Evolutionary conservation across 2,113 vertebrate genomes (phyloP).

Genomic region (Salminus brasiliensis): DNA sequence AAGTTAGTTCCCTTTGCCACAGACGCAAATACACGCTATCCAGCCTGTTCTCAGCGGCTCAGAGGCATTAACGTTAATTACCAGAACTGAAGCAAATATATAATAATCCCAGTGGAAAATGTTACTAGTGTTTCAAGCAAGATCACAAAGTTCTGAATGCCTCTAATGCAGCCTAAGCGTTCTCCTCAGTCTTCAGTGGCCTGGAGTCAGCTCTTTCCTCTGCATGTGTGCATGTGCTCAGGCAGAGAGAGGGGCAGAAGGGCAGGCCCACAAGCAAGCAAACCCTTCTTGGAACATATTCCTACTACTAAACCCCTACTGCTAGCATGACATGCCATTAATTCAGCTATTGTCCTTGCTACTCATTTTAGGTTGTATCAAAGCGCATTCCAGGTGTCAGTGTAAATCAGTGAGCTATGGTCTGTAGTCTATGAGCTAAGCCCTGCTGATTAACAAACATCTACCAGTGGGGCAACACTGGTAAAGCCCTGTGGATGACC

Average conservation of each 20-base stretch:
- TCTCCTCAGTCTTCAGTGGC: not conserved
- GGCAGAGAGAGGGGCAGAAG: not conserved
- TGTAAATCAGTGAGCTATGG: not conserved
- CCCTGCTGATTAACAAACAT: not conserved
- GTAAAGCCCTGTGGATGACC: not conserved
- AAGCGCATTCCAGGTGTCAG: not conserved
- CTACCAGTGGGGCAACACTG: not conserved
- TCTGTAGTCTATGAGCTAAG: not conserved
- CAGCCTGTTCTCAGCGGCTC: not conserved
- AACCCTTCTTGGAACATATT: not conserved
- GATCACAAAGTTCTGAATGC: not conserved
- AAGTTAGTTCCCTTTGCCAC: constrained; percentile 5
- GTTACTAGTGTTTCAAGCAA: constrained; percentile 1
- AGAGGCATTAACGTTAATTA: constrained; percentile 8
- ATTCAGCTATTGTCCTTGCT: not conserved
- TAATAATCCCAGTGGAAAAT: not conserved
- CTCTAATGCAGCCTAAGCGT: not conserved
- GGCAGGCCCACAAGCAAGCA: not conserved
- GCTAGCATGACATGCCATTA: not conserved
- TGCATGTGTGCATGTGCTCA: not conserved
- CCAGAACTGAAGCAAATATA: not conserved
- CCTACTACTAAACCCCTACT: too few species aligned
- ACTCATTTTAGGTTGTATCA: not conserved
- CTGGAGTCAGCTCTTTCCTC: not conserved
- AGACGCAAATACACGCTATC: not conserved